Percentiles rank a stretch among this genome's conserved stretches.
These are phyloP conservation scores for Eonycteris spelaea DNA, from an alignment of 2,113 vertebrate species.

Conservation along the genomic window DNA sequence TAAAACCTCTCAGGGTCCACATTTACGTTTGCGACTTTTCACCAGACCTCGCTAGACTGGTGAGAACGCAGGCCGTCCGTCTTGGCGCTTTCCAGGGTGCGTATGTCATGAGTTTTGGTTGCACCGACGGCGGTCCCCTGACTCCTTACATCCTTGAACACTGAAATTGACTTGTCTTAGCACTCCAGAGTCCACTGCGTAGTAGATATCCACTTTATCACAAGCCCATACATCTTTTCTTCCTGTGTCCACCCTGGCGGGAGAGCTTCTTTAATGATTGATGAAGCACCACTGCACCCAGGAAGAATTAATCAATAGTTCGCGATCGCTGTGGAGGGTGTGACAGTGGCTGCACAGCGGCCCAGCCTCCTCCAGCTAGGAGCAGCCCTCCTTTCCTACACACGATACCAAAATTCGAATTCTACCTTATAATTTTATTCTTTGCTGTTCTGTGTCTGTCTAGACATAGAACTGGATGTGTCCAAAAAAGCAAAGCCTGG, in stretches of 20 bases:
- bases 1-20: background rate
- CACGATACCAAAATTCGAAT: background rate
- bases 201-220: background rate
- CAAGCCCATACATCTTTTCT: constrained; percentile 46
- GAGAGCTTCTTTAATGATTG: constrained; percentile 45
- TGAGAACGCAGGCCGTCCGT: background rate
- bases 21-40: background rate
- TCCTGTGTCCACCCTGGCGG: constrained; percentile 7
- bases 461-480: background rate
- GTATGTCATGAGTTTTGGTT: background rate
- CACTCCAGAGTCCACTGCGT: background rate
- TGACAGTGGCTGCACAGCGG: background rate
- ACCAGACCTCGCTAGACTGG: background rate
- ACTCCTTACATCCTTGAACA: background rate
- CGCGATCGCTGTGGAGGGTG: background rate
- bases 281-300: constrained; percentile 27
- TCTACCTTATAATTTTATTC: background rate
- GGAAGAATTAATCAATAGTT: constrained; percentile 60
- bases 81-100: background rate
- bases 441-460: constrained; percentile 26
- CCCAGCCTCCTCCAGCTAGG: background rate
- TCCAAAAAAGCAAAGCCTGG: background rate
- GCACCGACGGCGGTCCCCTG: background rate
- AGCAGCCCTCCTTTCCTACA: background rate
- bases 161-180: constrained; percentile 27